Conservation (phyloP, 2,888 invertebrate species). For the Cabera pusaria region DNA sequence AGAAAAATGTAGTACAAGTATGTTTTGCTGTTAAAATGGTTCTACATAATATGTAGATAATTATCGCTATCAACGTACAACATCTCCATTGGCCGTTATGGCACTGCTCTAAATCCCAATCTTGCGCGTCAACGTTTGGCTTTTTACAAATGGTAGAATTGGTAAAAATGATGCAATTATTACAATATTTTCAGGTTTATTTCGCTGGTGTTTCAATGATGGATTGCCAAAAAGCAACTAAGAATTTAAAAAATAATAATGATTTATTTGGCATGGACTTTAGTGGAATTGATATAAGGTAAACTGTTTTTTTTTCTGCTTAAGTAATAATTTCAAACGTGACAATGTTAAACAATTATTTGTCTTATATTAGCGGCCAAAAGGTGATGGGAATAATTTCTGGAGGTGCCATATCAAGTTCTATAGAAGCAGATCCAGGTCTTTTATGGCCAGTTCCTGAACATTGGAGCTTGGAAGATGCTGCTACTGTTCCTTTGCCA, state of each 20-base stretch:
- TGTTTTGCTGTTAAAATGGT: no score
- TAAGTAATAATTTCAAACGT: no score
- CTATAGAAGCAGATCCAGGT: constrained; percentile 74
- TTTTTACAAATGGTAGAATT: no score
- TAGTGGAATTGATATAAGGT: constrained; percentile 52
- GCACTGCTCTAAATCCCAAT: no score
- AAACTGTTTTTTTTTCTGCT: no score
- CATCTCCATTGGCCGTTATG: no score
- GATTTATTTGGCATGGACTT: constrained; percentile 50
- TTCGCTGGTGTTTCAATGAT: constrained; percentile 46
- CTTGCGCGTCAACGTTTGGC: no score
- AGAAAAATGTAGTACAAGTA: constrained; percentile 45
- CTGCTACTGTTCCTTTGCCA: constrained; percentile 89
- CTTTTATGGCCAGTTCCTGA: constrained; percentile 87
- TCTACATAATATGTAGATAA: no score
- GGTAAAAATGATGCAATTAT: no score
- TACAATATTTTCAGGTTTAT: constrained; percentile 42
- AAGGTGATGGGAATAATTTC: constrained; percentile 85
- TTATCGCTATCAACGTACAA: no score
- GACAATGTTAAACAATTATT: no score
- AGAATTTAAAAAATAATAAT: constrained; percentile 15
- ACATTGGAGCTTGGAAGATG: constrained; percentile 87
- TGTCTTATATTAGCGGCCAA: constrained; percentile 65
- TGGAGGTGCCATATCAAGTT: constrained; percentile 77
- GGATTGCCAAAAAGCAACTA: constrained; percentile 40